Conservation (phyloP, 2,888 invertebrate species). For the Anaspis maculata region DNA sequence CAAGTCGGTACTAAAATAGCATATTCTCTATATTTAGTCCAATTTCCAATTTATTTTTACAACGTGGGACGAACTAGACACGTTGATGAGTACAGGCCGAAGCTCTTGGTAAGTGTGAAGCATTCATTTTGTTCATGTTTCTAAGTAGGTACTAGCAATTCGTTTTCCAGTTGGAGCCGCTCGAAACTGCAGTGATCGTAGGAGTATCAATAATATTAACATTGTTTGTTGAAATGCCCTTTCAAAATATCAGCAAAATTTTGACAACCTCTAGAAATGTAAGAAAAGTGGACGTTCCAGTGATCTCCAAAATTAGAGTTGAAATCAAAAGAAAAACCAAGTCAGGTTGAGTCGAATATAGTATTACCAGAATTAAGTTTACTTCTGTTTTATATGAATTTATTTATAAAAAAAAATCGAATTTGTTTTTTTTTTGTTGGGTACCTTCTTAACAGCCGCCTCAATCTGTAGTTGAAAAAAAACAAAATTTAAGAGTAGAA, state of each 20-base stretch:
- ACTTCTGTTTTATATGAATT: too few relatives aligned
- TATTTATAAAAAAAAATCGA: too few relatives aligned
- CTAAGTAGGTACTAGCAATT: conserved; percentile 6
- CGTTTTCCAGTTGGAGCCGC: conserved; percentile 45
- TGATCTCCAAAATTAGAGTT: too few relatives aligned
- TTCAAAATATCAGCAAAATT: conserved; percentile 44
- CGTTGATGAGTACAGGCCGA: conserved; percentile 44
- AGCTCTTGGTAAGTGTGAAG: conserved; percentile 44
- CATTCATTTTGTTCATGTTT: conserved; percentile 1
- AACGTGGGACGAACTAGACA: conserved; percentile 51
- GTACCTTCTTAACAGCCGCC: too few relatives aligned
- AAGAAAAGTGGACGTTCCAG: too few relatives aligned
- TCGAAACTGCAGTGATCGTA: conserved; percentile 44
- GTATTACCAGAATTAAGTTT: too few relatives aligned
- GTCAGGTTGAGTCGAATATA: too few relatives aligned
- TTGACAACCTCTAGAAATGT: too few relatives aligned
- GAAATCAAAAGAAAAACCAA: too few relatives aligned
- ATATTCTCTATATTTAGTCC: conserved; percentile 53
- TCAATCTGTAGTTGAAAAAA: too few relatives aligned
- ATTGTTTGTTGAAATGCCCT: conserved; percentile 52
- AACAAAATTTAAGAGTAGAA: too few relatives aligned
- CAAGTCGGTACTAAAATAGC: conserved; percentile 52
- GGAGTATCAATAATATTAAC: conserved; percentile 45
- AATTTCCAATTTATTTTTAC: conserved; percentile 58
- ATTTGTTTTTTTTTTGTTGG: too few relatives aligned